Conservation (phyloP, 1,140 invertebrate genomes). For the Drosophila bocqueti region DNA sequence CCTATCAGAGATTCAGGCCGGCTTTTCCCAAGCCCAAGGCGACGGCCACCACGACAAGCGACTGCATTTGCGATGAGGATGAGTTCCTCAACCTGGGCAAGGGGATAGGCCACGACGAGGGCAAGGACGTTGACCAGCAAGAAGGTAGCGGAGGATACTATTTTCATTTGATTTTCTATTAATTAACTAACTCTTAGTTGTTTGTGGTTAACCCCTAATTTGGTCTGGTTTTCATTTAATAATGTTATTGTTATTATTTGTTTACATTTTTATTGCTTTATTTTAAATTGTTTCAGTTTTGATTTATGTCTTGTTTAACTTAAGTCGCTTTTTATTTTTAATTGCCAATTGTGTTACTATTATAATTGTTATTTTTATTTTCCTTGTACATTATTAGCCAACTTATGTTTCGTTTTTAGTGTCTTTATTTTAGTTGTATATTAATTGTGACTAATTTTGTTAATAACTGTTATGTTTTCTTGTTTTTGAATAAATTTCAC, state of each 20-base stretch:
- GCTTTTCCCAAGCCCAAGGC: conserved; percentile 35
- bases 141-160: conserved; percentile 67
- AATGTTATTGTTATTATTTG: conserved; percentile 14
- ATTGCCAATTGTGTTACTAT: not conserved
- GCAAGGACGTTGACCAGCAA: conserved; percentile 36
- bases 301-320: conserved; percentile 15
- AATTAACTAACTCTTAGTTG: conserved; percentile 21
- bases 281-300: not conserved
- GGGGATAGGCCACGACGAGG: conserved; percentile 31
- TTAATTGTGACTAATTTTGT: conserved; percentile 17
- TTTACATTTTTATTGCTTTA: not conserved
- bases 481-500: conserved; percentile 41
- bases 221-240: conserved; percentile 1
- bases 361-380: not conserved
- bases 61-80: conserved; percentile 71
- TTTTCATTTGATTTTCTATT: conserved; percentile 45
- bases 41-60: conserved; percentile 47
- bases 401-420: conserved; percentile 4
- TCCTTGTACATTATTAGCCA: not conserved
- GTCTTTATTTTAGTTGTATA: not conserved
- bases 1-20: conserved; percentile 56
- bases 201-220: conserved; percentile 4
- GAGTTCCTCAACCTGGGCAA: conserved; percentile 64
- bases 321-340: conserved; percentile 25
- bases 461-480: conserved; percentile 27